Percentiles rank a stretch among this genome's conserved stretches.
phyloP scores from a whole-genome alignment of 1,140 invertebrate species.

The Latrodectus geometricus region DNA sequence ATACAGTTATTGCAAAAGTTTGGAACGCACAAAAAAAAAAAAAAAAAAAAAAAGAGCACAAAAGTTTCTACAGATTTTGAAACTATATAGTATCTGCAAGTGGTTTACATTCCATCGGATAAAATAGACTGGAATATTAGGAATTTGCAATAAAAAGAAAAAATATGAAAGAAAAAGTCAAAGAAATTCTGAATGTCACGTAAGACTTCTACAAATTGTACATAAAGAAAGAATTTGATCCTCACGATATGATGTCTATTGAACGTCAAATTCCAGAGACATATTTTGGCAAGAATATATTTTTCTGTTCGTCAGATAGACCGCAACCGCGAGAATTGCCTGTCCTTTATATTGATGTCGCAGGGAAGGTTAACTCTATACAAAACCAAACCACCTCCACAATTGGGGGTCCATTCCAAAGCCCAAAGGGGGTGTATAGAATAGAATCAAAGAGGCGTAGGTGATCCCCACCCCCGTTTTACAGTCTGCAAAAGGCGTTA shows the following conservation, averaged over 20 bases:
- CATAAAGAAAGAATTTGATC: not conserved
- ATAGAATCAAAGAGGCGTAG: conserved; percentile 8
- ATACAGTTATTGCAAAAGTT: not conserved
- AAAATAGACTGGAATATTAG: conserved; percentile 7
- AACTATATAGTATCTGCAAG: not conserved
- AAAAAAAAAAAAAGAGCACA: not conserved
- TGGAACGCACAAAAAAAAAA: not conserved
- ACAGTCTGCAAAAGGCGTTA: conserved; percentile 37
- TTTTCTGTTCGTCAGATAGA: not conserved
- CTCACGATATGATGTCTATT: conserved; percentile 31
- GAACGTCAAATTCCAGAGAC: conserved; percentile 35
- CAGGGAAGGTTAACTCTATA: conserved; percentile 26
- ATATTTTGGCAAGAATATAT: conserved; percentile 39
- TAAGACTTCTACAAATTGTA: conserved; percentile 15
- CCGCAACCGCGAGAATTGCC: conserved; percentile 17
- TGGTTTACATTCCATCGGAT: not conserved
- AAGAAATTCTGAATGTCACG: conserved; percentile 1
- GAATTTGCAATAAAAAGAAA: conserved; percentile 7
- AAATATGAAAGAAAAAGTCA: not conserved
- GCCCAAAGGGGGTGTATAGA: not conserved
- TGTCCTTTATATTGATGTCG: conserved; percentile 15
- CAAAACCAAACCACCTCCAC: conserved; percentile 42
- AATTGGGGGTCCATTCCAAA: conserved; percentile 46
- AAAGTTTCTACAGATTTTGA: not conserved
- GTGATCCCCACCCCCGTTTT: conserved; percentile 13